A percentile compares a stretch with the other conserved stretches of the same genome.
These are phyloP conservation scores for Anser brachyrhynchus DNA, from an alignment of 2,113 vertebrate species.

Conservation along the genomic window DNA sequence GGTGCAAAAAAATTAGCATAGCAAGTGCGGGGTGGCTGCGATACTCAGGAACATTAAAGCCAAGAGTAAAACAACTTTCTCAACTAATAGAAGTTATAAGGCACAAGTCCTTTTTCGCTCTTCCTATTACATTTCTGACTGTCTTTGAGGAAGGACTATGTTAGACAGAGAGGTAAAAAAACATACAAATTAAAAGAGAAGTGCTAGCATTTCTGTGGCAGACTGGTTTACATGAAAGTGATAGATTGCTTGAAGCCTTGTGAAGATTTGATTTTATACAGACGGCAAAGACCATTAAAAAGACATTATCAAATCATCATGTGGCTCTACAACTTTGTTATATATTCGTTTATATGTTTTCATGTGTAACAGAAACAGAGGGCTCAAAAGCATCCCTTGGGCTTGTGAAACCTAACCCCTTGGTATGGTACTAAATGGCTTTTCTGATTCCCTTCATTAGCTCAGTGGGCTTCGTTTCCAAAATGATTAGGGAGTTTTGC, in stretches of 20 bases:
- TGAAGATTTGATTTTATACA: not conserved
- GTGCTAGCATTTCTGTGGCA: not conserved
- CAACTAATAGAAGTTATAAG: not conserved
- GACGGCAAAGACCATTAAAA: slow-evolving; percentile 13
- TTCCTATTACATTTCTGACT: not conserved
- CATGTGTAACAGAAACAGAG: not conserved
- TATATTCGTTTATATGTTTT: not conserved
- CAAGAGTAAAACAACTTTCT: not conserved
- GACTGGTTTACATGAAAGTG: not conserved
- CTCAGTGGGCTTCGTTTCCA: not conserved
- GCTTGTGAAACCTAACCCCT: not conserved
- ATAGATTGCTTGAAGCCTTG: not conserved
- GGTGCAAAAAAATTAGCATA: rapidly evolving
- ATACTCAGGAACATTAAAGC: not conserved
- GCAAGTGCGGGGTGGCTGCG: not conserved
- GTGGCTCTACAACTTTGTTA: not conserved
- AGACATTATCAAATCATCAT: not conserved
- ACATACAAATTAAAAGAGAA: not conserved
- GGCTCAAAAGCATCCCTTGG: not conserved
- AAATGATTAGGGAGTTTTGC: not conserved
- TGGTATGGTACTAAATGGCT: not conserved
- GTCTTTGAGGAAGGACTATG: not conserved
- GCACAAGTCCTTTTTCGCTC: not conserved
- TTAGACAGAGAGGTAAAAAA: not conserved
- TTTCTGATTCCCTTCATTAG: not conserved